phyloP scores from a whole-genome alignment of 23 tunicate species.

The Botrylloides violaceus region DNA sequence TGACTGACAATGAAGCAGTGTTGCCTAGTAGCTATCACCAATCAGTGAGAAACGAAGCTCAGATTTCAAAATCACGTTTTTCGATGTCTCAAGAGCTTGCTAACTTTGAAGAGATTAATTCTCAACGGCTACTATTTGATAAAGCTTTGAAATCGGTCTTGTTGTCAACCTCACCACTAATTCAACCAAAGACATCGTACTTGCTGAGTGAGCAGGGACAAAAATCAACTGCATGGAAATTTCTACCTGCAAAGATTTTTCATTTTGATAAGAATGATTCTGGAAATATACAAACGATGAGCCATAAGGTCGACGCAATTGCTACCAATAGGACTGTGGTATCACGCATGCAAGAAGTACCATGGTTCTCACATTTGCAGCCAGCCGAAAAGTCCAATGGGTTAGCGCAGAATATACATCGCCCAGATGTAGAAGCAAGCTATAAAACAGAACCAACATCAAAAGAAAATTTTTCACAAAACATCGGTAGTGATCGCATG shows the following conservation, averaged over 20 bases:
- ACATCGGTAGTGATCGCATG: not conserved
- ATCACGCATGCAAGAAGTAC: not conserved
- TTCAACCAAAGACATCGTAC: constrained; percentile 28
- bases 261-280: constrained; percentile 17
- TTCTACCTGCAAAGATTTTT: constrained; percentile 26
- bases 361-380: not conserved
- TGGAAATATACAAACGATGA: not conserved
- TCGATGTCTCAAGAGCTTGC: not conserved
- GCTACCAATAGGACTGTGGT: too few relatives aligned
- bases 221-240: constrained; percentile 26
- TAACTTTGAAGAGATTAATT: not conserved
- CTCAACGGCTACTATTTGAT: not conserved
- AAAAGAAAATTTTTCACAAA: not conserved
- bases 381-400: not conserved
- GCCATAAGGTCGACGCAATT: not conserved
- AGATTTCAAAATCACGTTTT: not conserved
- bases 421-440: too few relatives aligned
- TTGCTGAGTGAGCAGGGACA: constrained; percentile 27
- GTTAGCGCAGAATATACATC: not conserved
- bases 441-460: too few relatives aligned
- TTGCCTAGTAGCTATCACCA: not conserved
- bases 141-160: not conserved
- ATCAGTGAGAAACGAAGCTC: not conserved
- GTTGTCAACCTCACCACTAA: constrained; percentile 34
- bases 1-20: not conserved